Evolutionary conservation across 2,113 vertebrate species (phyloP).

Genomic region (Trachemys scripta): DNA sequence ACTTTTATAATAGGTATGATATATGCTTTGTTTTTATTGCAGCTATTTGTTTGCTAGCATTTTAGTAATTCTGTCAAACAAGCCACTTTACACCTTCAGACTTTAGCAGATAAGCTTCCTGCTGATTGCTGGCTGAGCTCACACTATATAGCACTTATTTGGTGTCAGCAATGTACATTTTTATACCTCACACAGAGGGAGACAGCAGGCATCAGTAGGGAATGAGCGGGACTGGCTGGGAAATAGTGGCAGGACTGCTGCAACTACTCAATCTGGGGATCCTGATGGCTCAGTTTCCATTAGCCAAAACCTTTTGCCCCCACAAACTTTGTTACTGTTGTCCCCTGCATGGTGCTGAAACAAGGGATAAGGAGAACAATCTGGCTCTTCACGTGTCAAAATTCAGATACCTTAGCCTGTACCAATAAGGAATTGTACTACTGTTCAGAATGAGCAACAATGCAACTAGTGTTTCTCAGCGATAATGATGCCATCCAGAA

Average conservation of each 20-base stretch:
- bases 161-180: neutral
- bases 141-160: too few relatives aligned
- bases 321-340: neutral
- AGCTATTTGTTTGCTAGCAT: neutral
- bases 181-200: neutral
- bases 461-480: rapidly evolving
- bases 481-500: neutral
- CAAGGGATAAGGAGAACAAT: neutral
- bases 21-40: neutral
- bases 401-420: neutral
- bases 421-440: neutral
- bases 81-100: neutral
- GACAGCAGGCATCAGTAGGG: neutral
- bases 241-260: neutral
- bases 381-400: rapidly evolving
- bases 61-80: neutral
- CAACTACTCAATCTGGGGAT: neutral
- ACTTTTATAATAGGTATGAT: neutral
- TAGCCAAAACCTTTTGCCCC: neutral
- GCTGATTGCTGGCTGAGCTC: neutral
- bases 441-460: neutral
- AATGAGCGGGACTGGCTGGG: neutral
- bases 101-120: neutral
- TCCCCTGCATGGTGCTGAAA: neutral
- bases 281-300: neutral